Evolutionary conservation across 1,140 invertebrate species (phyloP), one percentile per base, ranked within the genome.

Genomic region (Frieseomelitta varia): DNA sequence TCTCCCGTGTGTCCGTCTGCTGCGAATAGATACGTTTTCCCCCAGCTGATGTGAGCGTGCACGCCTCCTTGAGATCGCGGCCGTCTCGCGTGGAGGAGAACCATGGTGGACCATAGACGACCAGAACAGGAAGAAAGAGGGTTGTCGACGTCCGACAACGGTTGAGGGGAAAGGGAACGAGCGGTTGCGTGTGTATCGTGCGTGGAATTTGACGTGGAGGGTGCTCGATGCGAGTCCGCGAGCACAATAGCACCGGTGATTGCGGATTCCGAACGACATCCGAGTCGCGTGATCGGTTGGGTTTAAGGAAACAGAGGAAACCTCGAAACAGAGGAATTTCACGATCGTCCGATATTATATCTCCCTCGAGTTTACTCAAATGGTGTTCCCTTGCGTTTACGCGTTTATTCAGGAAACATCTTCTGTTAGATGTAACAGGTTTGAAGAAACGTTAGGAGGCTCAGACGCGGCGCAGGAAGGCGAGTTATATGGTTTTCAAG

Each of bases 21-120:
- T 34, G 67, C 69, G 83, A 80, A 84, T 80, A 84, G 82, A 88
- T 88, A 85, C 82, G 69, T 73, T 83, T 85, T 76, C 72, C 73
- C 73, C 19, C 19, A 56, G 61, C n/a, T 79, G 63, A 82, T 63
- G 56, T 27, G 69, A 78, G 63, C 63, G 65, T 73, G 79, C 63
- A 81, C 85, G 81, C 85, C 85, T 86, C 74, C 79, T 73, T 53
- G 30, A n/a, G 56, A 71, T 69, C 51, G 34, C 63, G 61, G 27
- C 77, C 21, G 55, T 47, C 24, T 34, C 34, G 47, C 4, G 15
- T 27, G 17, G 67, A 30, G 17, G 51, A n/a, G n/a, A 12, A 55
- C 27, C 34, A 24, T n/a, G 24, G 24, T n/a, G 47, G 69, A 51
- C 47, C 47, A 39, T 39, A 51, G 51, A 74, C 39, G 56, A 24